A percentile compares a stretch with the other conserved stretches of the same genome.
Conservation (phyloP, 2,888 invertebrate species). For the Diarsia rubi region DNA sequence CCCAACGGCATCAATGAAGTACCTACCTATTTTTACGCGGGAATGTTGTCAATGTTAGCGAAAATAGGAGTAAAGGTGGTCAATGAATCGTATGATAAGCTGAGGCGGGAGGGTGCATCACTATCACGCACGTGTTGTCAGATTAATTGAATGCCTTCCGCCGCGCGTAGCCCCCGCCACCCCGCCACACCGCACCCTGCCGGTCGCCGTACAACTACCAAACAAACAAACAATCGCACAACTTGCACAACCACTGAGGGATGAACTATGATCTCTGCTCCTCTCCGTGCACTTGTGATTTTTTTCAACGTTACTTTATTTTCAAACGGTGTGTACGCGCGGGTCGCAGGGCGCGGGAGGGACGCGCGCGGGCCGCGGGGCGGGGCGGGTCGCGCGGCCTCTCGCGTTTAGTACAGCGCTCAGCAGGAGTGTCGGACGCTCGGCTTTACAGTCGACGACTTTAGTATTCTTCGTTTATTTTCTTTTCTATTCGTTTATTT, state of each 20-base stretch:
- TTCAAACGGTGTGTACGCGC: slow-evolving; percentile 82
- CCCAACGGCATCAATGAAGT: slow-evolving; percentile 32
- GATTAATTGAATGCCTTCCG: slow-evolving; percentile 86
- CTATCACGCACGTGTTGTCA: slow-evolving; percentile 88
- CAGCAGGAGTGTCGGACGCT: slow-evolving; percentile 91
- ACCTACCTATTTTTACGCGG: slow-evolving; percentile 25
- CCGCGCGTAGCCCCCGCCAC: slow-evolving; percentile 66
- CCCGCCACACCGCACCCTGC: slow-evolving; percentile 47
- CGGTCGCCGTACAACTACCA: slow-evolving; percentile 70
- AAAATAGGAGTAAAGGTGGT: slow-evolving; percentile 65
- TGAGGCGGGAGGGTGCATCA: slow-evolving; percentile 81
- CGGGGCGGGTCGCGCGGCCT: slow-evolving; percentile 86
- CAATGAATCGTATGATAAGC: slow-evolving; percentile 83
- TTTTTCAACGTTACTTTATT: slow-evolving; percentile 82
- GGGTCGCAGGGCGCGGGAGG: slow-evolving; percentile 84
- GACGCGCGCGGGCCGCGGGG: slow-evolving; percentile 79
- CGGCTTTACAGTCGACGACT: slow-evolving; percentile 88
- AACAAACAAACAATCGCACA: slow-evolving; percentile 71
- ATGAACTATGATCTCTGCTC: slow-evolving; percentile 68
- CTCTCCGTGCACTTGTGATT: slow-evolving; percentile 78
- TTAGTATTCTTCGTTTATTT: slow-evolving; percentile 91
- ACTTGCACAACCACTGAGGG: slow-evolving; percentile 68
- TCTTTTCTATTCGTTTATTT: slow-evolving; percentile 91
- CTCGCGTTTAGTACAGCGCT: slow-evolving; percentile 90
- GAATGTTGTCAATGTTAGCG: slow-evolving; percentile 49